Conservation (phyloP, 2,888 invertebrate species). For the Koerneria pararmatus region DNA sequence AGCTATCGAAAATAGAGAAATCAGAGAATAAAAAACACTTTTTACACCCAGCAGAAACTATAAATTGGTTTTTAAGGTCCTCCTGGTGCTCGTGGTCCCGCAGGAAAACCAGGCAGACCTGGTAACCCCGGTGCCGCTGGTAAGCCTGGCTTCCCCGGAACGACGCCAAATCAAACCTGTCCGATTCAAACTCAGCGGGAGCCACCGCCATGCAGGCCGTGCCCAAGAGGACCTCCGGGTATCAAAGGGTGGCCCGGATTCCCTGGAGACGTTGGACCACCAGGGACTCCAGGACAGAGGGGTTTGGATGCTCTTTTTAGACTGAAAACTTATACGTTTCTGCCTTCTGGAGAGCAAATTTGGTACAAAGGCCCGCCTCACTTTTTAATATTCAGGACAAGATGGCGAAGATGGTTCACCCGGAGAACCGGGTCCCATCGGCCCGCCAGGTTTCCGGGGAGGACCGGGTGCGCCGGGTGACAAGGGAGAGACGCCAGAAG, state of each 20-base stretch:
- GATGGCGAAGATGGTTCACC: conserved; percentile 58
- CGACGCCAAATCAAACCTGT: conserved; percentile 59
- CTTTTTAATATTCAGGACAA: conserved; percentile 29
- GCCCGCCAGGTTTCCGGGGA: conserved; percentile 42
- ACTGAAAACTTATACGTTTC: neutral
- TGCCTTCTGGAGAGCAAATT: neutral
- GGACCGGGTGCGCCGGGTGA: conserved; percentile 59
- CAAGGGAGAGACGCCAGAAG: conserved; percentile 59
- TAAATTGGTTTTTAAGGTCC: no score
- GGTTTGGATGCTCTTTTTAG: neutral
- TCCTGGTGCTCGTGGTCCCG: conserved; percentile 56
- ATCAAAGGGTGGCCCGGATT: conserved; percentile 58
- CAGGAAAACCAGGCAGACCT: conserved; percentile 54
- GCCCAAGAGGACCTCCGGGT: conserved; percentile 48
- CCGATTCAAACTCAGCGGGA: conserved; percentile 48
- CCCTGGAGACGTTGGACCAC: conserved; percentile 57
- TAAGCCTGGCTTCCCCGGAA: conserved; percentile 54
- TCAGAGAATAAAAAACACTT: neutral
- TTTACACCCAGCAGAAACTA: no score
- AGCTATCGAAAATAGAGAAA: neutral
- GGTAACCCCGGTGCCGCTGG: conserved; percentile 55
- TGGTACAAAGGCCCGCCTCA: neutral
- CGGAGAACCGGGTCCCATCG: conserved; percentile 26
- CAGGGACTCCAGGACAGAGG: conserved; percentile 38
- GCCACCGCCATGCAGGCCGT: conserved; percentile 59